Percentiles rank a stretch among this genome's conserved stretches.
phyloP scores from a whole-genome alignment of 2,888 invertebrate genomes.

The Mactromeris polynyma region DNA sequence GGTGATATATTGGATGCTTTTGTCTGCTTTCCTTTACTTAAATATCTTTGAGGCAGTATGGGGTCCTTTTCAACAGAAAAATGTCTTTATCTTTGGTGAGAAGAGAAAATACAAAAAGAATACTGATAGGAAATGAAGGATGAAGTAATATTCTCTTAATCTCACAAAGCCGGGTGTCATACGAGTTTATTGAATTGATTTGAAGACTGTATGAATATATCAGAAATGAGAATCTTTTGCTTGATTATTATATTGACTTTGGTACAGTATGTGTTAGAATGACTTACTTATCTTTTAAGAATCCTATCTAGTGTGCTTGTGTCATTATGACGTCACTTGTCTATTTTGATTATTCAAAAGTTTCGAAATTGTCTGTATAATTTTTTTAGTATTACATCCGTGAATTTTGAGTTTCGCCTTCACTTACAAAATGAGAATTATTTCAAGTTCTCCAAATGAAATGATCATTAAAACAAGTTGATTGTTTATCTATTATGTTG shows the following conservation, averaged over 20 bases:
- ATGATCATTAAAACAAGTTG: no score
- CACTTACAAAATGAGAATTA: no score
- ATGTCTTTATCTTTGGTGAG: conserved; percentile 17
- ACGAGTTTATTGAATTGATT: neutral
- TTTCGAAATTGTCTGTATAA: no score
- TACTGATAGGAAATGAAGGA: neutral
- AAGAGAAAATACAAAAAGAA: neutral
- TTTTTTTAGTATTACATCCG: no score
- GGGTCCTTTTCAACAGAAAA: conserved; percentile 17
- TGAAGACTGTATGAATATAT: neutral
- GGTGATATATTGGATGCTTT: neutral
- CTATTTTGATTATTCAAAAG: no score
- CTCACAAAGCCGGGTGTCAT: neutral
- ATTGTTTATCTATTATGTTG: no score
- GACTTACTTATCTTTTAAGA: neutral
- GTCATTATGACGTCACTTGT: no score
- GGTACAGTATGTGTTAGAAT: neutral
- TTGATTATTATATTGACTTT: neutral
- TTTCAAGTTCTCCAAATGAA: no score
- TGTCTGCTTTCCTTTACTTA: neutral
- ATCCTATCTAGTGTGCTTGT: neutral
- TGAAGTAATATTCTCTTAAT: conserved; percentile 5
- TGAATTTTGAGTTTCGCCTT: no score
- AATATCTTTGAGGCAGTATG: conserved; percentile 11
- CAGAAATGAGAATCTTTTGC: neutral